Percentiles rank a stretch among this genome's conserved stretches.
Conservation (phyloP, 1,140 invertebrate genomes). For the Steinernema khuongi region DNA sequence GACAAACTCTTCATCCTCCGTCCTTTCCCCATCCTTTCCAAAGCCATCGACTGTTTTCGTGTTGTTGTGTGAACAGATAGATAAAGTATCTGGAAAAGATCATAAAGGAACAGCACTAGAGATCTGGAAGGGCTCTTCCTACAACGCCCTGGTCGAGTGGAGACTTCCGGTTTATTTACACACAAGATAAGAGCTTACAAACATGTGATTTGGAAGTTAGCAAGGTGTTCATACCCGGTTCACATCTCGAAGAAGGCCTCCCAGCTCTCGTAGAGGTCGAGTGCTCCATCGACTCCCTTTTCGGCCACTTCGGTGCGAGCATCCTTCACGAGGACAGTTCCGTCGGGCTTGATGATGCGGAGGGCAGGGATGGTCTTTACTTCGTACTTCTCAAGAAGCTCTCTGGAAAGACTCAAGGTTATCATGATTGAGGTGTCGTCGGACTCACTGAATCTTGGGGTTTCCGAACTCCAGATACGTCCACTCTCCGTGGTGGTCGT, state of each 20-base stretch:
- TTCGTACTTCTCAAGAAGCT: conserved; percentile 48
- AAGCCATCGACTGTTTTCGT: too few species aligned
- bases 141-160: too few species aligned
- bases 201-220: too few species aligned
- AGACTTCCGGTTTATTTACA: too few species aligned
- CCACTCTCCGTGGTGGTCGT: conserved; percentile 52
- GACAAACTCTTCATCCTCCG: too few species aligned
- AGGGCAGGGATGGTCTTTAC: conserved; percentile 57
- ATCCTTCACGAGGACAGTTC: conserved; percentile 53
- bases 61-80: too few species aligned
- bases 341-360: conserved; percentile 53
- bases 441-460: conserved; percentile 49
- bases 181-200: too few species aligned
- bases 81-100: too few species aligned
- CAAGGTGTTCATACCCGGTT: too few species aligned
- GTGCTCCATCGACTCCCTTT: background rate
- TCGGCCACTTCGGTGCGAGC: conserved; percentile 50
- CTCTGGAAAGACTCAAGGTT: conserved; percentile 37
- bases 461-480: conserved; percentile 43
- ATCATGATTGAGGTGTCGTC: background rate
- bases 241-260: background rate
- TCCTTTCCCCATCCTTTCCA: too few species aligned
- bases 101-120: too few species aligned
- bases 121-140: too few species aligned
- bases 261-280: background rate